Percentiles rank a stretch among this genome's conserved stretches.
Conservation (phyloP, 2,888 invertebrate genomes). For the Lasioglossum zephyrum region DNA sequence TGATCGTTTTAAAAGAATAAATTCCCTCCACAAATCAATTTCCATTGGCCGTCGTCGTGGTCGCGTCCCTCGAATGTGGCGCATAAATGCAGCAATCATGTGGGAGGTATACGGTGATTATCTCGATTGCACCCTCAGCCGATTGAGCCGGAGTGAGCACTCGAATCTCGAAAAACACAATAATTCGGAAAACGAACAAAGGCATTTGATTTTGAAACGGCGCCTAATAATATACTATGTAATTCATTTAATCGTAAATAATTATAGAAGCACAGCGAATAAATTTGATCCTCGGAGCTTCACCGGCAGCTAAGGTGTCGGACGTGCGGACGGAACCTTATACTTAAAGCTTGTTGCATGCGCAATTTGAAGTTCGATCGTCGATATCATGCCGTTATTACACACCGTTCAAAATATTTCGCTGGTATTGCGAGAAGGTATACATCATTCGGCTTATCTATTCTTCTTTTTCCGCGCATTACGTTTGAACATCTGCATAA, state of each 20-base stretch:
- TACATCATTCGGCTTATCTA: constrained; percentile 1
- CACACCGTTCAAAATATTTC: constrained; percentile 45
- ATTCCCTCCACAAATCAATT: constrained; percentile 39
- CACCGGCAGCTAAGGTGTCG: constrained; percentile 58
- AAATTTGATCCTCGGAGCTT: constrained; percentile 38
- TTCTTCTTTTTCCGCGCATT: not conserved
- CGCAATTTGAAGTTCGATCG: constrained; percentile 56
- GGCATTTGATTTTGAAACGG: constrained; percentile 43
- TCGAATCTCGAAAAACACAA: constrained; percentile 41
- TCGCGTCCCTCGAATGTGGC: not conserved
- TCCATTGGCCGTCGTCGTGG: constrained; percentile 17
- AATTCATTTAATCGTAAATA: constrained; percentile 68
- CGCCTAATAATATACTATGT: constrained; percentile 58
- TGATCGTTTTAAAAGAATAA: constrained; percentile 19
- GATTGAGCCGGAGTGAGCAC: constrained; percentile 21
- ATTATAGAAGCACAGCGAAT: constrained; percentile 57
- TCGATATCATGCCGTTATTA: constrained; percentile 48
- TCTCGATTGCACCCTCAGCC: constrained; percentile 43
- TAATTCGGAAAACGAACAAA: constrained; percentile 57
- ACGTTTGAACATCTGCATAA: constrained; percentile 20
- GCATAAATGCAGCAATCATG: constrained; percentile 43
- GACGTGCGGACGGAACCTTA: constrained; percentile 23
- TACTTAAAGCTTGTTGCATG: constrained; percentile 51
- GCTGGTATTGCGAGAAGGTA: constrained; percentile 26
- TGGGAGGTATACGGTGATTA: constrained; percentile 56